Evolutionary conservation across 2,888 invertebrate genomes (phyloP), one percentile per base, ranked within the genome.

Genomic region (Drosophila siamana): DNA sequence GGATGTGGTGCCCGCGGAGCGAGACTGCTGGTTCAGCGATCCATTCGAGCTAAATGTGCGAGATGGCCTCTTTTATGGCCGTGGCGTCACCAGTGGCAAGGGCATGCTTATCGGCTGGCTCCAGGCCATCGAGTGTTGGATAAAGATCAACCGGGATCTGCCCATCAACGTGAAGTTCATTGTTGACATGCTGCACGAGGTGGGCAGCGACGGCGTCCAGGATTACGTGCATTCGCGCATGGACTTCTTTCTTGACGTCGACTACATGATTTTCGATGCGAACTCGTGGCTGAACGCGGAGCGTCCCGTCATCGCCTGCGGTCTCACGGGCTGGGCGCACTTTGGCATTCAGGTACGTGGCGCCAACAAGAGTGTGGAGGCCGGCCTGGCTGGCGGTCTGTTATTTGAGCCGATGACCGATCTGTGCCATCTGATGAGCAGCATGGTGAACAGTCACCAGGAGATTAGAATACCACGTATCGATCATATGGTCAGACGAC

Each of bases 381-480:
- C 66, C 5, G 80, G 77, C 1, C 3, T 67, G 0, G 66, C 74
- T 8, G 61, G 80, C 0, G 80, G 80, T 1, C 30, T 81, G 2
- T 69, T 81, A 15, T 83, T 9, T 9, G 80, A 83, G n/a, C 78
- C 83, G 8, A 66, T 81, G 78, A 44, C 46, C 0, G 83, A 83
- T 40, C 15, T 83, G 3, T 81, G 80, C 8, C 68, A 74, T 4
- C 9, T 83, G n/a, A 74, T 81, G 77, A 70, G 64, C 33, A n/a
- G 43, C 0, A 46, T 83, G 11, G 43, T 81, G 0, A 51, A 65
- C 30, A 19, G 55, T 2, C 4, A 13, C 0, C 70, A 74, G 0
- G 64, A 69, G 1, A 22, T 80, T 0, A 4, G 2, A 0, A 43
- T 83, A 40, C 61, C 71, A 0, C 19, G 26, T 4, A 38, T 71